These are phyloP conservation scores for Monoplex corrugatus DNA, from an alignment of 2,888 invertebrate species.

Conservation along the genomic window DNA sequence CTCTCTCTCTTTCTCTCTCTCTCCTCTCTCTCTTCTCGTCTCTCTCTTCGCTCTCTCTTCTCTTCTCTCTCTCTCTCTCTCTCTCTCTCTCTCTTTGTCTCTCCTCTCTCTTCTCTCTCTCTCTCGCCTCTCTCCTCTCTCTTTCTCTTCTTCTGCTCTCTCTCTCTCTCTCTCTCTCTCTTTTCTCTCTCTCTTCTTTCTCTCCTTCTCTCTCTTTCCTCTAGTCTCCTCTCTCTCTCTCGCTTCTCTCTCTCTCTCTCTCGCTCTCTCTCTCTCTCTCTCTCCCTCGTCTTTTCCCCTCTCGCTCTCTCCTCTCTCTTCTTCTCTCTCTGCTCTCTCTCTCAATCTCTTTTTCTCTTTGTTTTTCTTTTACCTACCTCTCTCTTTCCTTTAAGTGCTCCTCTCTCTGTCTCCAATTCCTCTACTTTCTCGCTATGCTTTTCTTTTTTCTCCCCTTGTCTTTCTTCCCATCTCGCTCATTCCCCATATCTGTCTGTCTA, in stretches of 20 bases:
- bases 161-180: background rate
- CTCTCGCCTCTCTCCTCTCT: background rate
- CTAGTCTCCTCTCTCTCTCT: too few relatives aligned
- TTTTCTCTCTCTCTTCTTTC: background rate
- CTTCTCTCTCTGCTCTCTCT: background rate
- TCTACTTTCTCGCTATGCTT: too few relatives aligned
- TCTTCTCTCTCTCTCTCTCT: too few relatives aligned
- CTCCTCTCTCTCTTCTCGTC: background rate
- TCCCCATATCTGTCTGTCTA: background rate
- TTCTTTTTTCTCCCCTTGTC: background rate
- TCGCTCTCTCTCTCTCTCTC: too few relatives aligned
- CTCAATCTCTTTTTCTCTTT: background rate
- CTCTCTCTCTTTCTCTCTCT: background rate
- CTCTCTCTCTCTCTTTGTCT: too few relatives aligned
- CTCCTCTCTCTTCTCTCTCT: background rate
- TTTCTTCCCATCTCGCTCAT: background rate
- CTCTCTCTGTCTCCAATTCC: too few relatives aligned
- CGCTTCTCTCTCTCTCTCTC: too few relatives aligned
- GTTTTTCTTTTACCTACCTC: background rate
- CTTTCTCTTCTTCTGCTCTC: background rate
- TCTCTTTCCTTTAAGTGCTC: too few relatives aligned
- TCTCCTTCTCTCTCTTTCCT: background rate
- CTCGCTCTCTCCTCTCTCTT: background rate
- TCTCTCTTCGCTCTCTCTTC: background rate
- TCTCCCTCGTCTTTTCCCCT: background rate